A percentile compares a stretch with the other conserved stretches of the same genome.
Evolutionary conservation across 2,888 invertebrate species (phyloP).

Genomic region (Sinopyrophorus schimmeli): DNA sequence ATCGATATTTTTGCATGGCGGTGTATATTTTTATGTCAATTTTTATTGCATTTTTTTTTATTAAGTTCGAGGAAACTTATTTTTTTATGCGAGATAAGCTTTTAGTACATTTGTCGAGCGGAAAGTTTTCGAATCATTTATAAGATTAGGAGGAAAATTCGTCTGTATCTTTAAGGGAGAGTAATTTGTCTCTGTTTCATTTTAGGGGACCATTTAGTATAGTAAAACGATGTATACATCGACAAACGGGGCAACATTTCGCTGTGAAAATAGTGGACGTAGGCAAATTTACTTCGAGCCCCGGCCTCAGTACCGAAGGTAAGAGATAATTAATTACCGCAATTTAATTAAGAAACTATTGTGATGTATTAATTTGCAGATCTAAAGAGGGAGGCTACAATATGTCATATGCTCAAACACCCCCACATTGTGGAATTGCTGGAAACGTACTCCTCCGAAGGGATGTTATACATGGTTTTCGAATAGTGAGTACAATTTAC

Average conservation of each 20-base stretch:
- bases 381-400: conserved; percentile 96
- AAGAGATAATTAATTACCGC: conserved; percentile 42
- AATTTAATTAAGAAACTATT: conserved; percentile 11
- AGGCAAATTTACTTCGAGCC: conserved; percentile 94
- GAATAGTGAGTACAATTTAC: conserved; percentile 89
- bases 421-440: conserved; percentile 97
- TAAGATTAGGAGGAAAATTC: too few relatives aligned
- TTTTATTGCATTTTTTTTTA: too few relatives aligned
- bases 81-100: too few relatives aligned
- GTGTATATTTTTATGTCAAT: too few relatives aligned
- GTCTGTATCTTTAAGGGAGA: too few relatives aligned
- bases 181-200: too few relatives aligned
- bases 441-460: conserved; percentile 98
- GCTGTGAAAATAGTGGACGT: conserved; percentile 99
- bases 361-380: conserved; percentile 65
- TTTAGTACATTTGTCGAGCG: too few relatives aligned
- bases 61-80: too few relatives aligned
- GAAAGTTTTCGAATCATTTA: too few relatives aligned
- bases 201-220: conserved; percentile 94
- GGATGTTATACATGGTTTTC: conserved; percentile 99
- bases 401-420: conserved; percentile 98
- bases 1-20: too few relatives aligned
- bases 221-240: conserved; percentile 92
- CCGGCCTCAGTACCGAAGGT: conserved; percentile 96
- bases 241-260: conserved; percentile 93